These are phyloP conservation scores for Alethe castanea DNA, from an alignment of 2,113 vertebrate species.

Conservation along the genomic window DNA sequence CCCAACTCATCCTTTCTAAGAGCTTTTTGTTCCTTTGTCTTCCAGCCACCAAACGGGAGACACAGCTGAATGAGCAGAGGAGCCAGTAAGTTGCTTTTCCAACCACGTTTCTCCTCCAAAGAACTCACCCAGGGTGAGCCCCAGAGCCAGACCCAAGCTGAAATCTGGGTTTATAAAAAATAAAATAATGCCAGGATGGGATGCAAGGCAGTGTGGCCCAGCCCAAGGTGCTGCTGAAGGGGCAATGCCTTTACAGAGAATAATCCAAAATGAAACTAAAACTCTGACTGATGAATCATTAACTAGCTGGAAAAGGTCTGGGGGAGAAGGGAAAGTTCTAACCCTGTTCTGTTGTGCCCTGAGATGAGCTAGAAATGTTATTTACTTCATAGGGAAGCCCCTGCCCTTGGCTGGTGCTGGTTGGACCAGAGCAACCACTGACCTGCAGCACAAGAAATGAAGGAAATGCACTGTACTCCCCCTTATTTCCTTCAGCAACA, in stretches of 20 bases:
- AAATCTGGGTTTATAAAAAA: not conserved
- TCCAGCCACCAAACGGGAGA: slow-evolving; percentile 36
- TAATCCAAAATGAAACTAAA: not conserved
- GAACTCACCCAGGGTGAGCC: not conserved
- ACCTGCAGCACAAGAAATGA: not conserved
- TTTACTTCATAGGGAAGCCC: not conserved
- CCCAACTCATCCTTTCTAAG: not conserved
- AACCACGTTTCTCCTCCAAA: fast-evolving
- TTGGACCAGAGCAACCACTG: not conserved
- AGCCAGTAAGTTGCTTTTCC: slow-evolving; percentile 60
- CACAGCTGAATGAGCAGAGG: not conserved
- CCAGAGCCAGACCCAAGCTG: not conserved
- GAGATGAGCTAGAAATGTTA: not conserved
- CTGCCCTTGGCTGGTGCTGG: not conserved
- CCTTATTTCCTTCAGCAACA: slow-evolving; percentile 66
- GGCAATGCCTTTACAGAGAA: not conserved
- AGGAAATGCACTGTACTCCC: not conserved
- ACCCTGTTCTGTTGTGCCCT: fast-evolving
- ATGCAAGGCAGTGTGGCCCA: fast-evolving
- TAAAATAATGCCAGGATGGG: not conserved
- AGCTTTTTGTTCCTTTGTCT: not conserved
- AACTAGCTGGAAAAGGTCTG: not conserved
- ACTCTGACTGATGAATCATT: not conserved
- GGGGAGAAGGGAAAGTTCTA: not conserved
- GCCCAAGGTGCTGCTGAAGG: not conserved